Evolutionary conservation across 2,888 invertebrate species (phyloP).

Genomic region (Gari tellinella): DNA sequence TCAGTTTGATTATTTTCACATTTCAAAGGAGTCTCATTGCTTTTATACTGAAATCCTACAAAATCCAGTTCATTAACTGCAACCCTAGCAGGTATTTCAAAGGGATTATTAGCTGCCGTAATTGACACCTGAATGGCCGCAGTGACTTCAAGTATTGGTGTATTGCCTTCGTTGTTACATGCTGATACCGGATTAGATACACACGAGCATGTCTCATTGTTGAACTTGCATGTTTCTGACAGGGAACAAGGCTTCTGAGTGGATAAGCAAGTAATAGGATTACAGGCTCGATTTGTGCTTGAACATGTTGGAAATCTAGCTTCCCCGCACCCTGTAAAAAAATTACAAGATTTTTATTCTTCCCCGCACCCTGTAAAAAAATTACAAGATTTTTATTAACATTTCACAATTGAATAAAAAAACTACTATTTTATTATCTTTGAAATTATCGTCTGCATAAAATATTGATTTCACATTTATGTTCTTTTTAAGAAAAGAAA

Average conservation of each 20-base stretch:
- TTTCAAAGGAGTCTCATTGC: conserved; percentile 43
- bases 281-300: conserved; percentile 31
- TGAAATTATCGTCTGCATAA: too few relatives aligned
- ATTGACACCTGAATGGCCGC: conserved; percentile 49
- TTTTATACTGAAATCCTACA: conserved; percentile 64
- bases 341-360: conserved; percentile 1
- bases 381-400: too few relatives aligned
- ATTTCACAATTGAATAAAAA: too few relatives aligned
- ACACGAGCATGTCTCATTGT: conserved; percentile 69
- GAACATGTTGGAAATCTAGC: conserved; percentile 54
- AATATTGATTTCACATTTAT: too few relatives aligned
- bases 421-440: too few relatives aligned
- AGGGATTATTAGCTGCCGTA: conserved; percentile 32
- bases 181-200: conserved; percentile 19
- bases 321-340: conserved; percentile 64
- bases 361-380: conserved; percentile 64
- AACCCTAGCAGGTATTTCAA: conserved; percentile 38
- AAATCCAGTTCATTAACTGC: conserved; percentile 62
- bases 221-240: conserved; percentile 55
- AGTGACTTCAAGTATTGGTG: conserved; percentile 49
- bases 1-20: conserved; percentile 50
- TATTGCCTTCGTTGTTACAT: conserved; percentile 19
- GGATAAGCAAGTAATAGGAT: conserved; percentile 39
- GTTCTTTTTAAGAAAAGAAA: too few relatives aligned
- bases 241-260: conserved; percentile 63